Percentiles rank a stretch among this genome's conserved stretches.
phyloP scores from a whole-genome alignment of 2,888 invertebrate genomes.

The Pterostichus niger region DNA sequence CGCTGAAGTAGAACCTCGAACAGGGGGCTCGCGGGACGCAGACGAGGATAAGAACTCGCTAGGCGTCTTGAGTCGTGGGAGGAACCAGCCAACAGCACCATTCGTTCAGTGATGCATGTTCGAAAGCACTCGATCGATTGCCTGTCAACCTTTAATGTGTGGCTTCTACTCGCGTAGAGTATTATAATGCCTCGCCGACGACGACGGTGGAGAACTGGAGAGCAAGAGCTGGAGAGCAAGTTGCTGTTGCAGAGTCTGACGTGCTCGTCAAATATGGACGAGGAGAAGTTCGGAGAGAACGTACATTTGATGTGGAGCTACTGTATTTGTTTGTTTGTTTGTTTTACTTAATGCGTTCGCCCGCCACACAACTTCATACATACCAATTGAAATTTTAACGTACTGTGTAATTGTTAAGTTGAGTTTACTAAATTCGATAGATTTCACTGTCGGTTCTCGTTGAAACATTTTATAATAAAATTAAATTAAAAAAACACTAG shows the following conservation, averaged over 20 bases:
- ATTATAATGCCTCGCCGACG: conserved; percentile 24
- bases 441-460: no score
- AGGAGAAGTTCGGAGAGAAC: conserved; percentile 20
- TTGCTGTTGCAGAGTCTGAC: conserved; percentile 11
- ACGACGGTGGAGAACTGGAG: background rate
- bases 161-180: conserved; percentile 41
- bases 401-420: background rate
- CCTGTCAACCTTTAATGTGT: conserved; percentile 65
- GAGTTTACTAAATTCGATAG: no score
- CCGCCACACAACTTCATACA: conserved; percentile 37
- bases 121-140: conserved; percentile 63
- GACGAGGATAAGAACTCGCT: conserved; percentile 29
- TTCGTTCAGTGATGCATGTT: conserved; percentile 58
- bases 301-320: conserved; percentile 1
- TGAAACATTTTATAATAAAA: no score
- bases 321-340: conserved; percentile 23
- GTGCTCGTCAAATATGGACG: conserved; percentile 7
- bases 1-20: background rate
- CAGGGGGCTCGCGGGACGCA: background rate
- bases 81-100: conserved; percentile 16
- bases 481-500: no score
- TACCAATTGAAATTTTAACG: conserved; percentile 53
- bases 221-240: background rate
- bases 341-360: conserved; percentile 41
- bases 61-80: conserved; percentile 31